Conservation (phyloP, 2,113 vertebrate species). For the Alouatta palliata region DNA sequence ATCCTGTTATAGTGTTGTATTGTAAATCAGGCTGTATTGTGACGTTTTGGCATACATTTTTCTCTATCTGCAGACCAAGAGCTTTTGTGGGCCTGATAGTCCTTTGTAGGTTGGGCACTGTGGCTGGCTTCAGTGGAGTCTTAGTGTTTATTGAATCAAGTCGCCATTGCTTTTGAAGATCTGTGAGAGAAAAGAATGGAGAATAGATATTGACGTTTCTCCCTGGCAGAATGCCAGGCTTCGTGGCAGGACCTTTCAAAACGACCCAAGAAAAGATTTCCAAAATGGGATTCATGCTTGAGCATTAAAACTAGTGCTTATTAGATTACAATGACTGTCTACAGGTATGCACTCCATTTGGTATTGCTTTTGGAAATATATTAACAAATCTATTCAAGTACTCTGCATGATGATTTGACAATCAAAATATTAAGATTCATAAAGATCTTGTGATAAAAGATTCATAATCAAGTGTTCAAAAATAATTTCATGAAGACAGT, state of each 20-base stretch:
- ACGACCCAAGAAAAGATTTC: background rate
- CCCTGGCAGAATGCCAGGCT: too few relatives aligned
- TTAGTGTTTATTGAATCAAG: background rate
- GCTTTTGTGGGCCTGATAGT: too few relatives aligned
- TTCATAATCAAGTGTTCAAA: background rate
- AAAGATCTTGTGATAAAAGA: background rate
- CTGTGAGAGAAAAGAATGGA: background rate
- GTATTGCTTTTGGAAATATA: background rate
- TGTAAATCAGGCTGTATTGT: background rate
- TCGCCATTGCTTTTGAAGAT: background rate
- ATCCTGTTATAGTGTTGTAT: background rate
- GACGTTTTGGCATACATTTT: background rate
- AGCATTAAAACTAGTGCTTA: background rate
- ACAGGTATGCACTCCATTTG: background rate
- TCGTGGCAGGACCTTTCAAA: background rate
- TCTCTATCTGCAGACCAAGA: background rate
- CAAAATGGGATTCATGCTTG: background rate
- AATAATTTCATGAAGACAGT: background rate
- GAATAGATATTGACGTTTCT: rapidly evolving
- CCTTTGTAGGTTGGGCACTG: background rate
- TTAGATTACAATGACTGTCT: background rate
- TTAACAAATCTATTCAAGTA: background rate
- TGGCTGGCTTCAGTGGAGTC: background rate
- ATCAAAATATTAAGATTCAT: background rate
- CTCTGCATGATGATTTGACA: background rate